Percentiles rank a stretch among this genome's conserved stretches.
Conservation (phyloP, 2,888 invertebrate species). For the Stenolophus ochropezus region DNA sequence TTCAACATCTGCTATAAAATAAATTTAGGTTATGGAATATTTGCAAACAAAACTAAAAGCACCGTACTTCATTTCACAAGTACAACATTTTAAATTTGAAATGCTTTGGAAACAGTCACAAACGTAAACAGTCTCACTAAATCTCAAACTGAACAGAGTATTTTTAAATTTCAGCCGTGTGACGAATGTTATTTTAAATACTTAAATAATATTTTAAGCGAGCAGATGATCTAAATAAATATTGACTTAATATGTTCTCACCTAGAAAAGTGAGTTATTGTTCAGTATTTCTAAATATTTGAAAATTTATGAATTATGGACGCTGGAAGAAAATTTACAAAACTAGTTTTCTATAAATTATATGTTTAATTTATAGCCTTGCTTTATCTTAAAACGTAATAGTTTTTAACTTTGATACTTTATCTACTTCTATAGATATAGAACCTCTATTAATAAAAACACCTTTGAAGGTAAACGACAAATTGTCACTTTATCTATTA, state of each 20-base stretch:
- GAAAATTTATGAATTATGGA: not conserved
- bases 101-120: not conserved
- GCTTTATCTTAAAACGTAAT: not conserved
- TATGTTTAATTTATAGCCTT: not conserved
- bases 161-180: not conserved
- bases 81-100: conserved; percentile 1
- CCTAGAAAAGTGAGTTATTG: not conserved
- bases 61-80: not conserved
- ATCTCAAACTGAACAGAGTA: not conserved
- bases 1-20: not conserved
- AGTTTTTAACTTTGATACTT: not conserved
- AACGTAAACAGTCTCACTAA: not conserved
- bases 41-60: not conserved
- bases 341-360: conserved; percentile 1
- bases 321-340: not conserved
- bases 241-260: conserved; percentile 6
- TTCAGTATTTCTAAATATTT: not conserved
- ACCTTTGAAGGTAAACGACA: too few relatives aligned
- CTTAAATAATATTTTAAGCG: conserved; percentile 10
- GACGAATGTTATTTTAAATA: conserved; percentile 12
- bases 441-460: too few relatives aligned
- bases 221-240: conserved; percentile 5
- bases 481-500: too few relatives aligned
- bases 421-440: too few relatives aligned
- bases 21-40: not conserved